A percentile compares a stretch with the other conserved stretches of the same genome.
Conservation (phyloP, 2,888 invertebrate genomes). For the Eurytoma adleriae region DNA sequence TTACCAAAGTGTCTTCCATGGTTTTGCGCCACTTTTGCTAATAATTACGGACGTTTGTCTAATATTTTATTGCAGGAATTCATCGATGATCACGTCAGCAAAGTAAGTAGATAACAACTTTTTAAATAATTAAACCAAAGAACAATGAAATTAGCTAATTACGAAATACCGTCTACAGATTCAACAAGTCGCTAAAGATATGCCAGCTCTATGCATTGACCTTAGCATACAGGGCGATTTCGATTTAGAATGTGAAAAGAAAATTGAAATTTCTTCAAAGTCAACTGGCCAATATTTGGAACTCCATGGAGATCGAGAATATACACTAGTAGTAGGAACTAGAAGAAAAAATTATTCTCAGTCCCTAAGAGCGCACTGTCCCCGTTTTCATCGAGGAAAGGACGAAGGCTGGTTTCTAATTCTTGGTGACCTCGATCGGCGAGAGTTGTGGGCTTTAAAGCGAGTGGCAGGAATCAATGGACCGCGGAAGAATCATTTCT, state of each 20-base stretch:
- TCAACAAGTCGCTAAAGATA: conserved; percentile 68
- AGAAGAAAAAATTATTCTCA: conserved; percentile 78
- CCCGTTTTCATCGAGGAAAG: conserved; percentile 93
- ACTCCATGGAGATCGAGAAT: conserved; percentile 78
- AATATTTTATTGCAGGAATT: conserved; percentile 81
- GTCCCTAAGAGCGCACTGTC: conserved; percentile 84
- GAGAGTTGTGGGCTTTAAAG: conserved; percentile 90
- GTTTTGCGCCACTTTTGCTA: conserved; percentile 78
- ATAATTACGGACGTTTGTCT: conserved; percentile 81
- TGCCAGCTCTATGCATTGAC: conserved; percentile 70
- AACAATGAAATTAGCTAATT: not conserved
- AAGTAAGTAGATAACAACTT: conserved; percentile 76
- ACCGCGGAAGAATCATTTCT: conserved; percentile 76
- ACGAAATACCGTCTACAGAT: conserved; percentile 63
- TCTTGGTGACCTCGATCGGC: conserved; percentile 84
- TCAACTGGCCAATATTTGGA: conserved; percentile 56
- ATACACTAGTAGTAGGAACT: conserved; percentile 81
- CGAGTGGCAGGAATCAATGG: conserved; percentile 80
- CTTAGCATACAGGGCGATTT: conserved; percentile 64
- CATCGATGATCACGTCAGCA: conserved; percentile 83
- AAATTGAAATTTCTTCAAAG: conserved; percentile 56
- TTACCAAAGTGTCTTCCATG: conserved; percentile 78
- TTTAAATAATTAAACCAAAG: not conserved
- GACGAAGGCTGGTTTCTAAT: conserved; percentile 97
- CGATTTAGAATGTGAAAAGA: conserved; percentile 52